Base-by-base conservation (phyloP, 1,140 invertebrate genomes). In the Odontomachus brunneus region DNA sequence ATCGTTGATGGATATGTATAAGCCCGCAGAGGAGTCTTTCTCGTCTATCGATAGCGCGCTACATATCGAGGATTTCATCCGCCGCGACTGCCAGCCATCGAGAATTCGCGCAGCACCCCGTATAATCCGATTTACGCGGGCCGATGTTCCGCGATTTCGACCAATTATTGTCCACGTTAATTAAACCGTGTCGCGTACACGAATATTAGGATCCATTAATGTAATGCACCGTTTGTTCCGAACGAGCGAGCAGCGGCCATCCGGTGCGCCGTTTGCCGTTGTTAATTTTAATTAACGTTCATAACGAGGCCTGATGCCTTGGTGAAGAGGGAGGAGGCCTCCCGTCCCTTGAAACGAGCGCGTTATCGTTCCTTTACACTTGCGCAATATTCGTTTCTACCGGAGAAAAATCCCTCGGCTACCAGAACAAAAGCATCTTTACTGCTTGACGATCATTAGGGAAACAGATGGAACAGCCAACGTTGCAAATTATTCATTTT, bases 151-250 rank as follows among this genome's bases (percentile, higher is more conserved):
- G 74, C 51, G 62, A 65, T 87, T 88, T 87, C 87, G 72, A 74
- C 83, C 84, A 87, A 88, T 88, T 87, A 88, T 88, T 76, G 69
- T 87, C 62, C 33, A 55, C 74, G 83, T 88, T 88, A 88, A 88
- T 88, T 88, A 88, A 88, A 88, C 87, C 87, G 76, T 63, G 86
- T 57, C 60, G 63, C 78, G 67, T 51, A 38, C 60, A 55, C 24
- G 73, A 81, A 88, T 88, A 84, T 88, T 82, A 87, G 85, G 66
- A 78, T 76, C 85, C 86, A 84, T 87, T 88, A 88, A 84, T 66
- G 75, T 82, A 84, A 87, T 76, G 86, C 67, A 19, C 49, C 63
- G 82, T 76, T 84, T 82, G 73, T 84, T 82, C 29, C 53, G 26
- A 44, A 60, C n/a, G 84, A 53, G 60, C 29, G 81, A 62, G 53